Evolutionary conservation across 2,888 invertebrate species (phyloP).

Genomic region (Nemotelus nigrinus): DNA sequence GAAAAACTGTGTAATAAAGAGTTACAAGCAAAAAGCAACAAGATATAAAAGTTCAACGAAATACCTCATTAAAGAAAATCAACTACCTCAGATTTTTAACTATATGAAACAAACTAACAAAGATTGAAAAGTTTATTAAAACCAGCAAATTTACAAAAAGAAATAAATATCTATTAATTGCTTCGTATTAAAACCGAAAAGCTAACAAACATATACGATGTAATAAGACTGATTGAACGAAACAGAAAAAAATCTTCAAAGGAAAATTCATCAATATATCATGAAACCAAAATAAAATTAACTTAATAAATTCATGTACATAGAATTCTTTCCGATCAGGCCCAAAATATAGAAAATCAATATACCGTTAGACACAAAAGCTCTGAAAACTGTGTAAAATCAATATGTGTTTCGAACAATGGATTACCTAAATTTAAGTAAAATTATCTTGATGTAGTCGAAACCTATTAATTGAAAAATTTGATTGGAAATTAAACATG

Average conservation of each 20-base stretch:
- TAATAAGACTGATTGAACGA: slow-evolving; percentile 35
- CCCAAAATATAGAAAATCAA: no score
- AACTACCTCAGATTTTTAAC: slow-evolving; percentile 17
- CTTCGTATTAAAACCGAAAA: not conserved
- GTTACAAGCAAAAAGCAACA: not conserved
- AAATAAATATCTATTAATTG: not conserved
- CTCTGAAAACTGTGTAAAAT: no score
- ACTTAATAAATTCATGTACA: no score
- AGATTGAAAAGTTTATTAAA: not conserved
- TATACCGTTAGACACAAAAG: no score
- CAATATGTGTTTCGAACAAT: no score
- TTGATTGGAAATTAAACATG: not conserved
- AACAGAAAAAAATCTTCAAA: not conserved
- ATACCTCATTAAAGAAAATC: slow-evolving; percentile 27
- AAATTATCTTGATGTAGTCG: no score
- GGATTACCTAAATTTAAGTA: no score
- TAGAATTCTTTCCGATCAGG: no score
- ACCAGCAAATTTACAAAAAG: not conserved
- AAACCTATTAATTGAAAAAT: no score
- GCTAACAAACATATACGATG: slow-evolving; percentile 21
- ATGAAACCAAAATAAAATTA: no score
- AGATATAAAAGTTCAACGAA: slow-evolving; percentile 17
- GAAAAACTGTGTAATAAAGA: not conserved
- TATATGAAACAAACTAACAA: not conserved
- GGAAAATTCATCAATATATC: no score